These are phyloP conservation scores for Falco concolor DNA, from an alignment of 2,797 vertebrate genomes.

Conservation along the genomic window DNA sequence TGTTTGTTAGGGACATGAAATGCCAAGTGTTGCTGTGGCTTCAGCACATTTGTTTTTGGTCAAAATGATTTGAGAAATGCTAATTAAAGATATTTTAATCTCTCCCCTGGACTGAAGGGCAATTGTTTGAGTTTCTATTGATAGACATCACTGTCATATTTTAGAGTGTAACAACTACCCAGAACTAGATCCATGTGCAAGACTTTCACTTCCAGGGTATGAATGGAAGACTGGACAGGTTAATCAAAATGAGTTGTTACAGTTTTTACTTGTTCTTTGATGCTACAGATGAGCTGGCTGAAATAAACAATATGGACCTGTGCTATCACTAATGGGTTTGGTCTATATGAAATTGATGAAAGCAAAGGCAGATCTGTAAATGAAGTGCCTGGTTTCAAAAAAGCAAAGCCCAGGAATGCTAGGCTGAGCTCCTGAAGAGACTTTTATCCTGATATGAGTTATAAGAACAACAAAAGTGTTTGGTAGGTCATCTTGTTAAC, in stretches of 20 bases:
- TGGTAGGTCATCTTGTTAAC: too few species aligned
- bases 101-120: background rate
- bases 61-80: background rate
- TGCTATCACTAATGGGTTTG: background rate
- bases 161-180: background rate
- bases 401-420: background rate
- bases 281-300: background rate
- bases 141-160: background rate
- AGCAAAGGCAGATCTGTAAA: background rate
- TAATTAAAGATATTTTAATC: background rate
- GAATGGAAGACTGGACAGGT: background rate
- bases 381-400: background rate
- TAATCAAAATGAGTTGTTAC: background rate
- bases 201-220: background rate
- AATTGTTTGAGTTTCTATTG: background rate
- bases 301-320: background rate
- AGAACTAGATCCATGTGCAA: background rate
- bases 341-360: background rate
- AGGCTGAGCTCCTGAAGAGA: too few species aligned
- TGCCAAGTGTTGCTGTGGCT: background rate
- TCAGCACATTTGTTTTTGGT: background rate
- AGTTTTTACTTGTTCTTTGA: background rate
- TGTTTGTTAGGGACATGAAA: background rate
- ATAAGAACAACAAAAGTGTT: too few species aligned
- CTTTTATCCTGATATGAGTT: too few species aligned